phyloP scores from a whole-genome alignment of 2,113 vertebrate genomes.

The Patagioenas fasciata region DNA sequence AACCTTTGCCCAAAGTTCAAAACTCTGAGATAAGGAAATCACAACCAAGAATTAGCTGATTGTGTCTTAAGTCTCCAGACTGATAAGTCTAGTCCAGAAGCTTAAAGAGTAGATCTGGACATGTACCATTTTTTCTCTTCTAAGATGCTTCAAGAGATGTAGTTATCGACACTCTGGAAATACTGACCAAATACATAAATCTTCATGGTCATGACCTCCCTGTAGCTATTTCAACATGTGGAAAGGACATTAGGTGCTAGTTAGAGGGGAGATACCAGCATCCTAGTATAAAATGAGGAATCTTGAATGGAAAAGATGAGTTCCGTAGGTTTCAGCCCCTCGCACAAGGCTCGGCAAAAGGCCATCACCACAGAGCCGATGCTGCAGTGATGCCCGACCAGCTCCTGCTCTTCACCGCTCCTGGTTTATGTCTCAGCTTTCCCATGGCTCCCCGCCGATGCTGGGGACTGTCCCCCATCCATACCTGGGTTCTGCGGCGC shows the following conservation, averaged over 20 bases:
- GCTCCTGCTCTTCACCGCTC: neutral
- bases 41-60: neutral
- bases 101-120: neutral
- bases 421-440: neutral
- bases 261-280: neutral
- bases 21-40: neutral
- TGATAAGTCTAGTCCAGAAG: neutral
- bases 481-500: conserved; percentile 47
- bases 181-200: neutral
- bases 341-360: neutral
- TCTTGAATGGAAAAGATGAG: neutral
- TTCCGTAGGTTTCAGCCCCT: neutral
- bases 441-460: neutral
- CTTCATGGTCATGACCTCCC: neutral
- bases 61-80: neutral
- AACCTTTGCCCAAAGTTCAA: neutral
- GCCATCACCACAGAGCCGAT: neutral
- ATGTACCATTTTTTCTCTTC: neutral
- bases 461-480: neutral
- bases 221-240: neutral
- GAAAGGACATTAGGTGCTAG: neutral
- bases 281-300: neutral
- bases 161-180: neutral
- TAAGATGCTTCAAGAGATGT: neutral
- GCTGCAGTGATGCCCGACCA: neutral